Evolutionary conservation across 2,113 vertebrate species (phyloP), one percentile per base, ranked within the genome.

Genomic region (Lampris megalopsis): DNA sequence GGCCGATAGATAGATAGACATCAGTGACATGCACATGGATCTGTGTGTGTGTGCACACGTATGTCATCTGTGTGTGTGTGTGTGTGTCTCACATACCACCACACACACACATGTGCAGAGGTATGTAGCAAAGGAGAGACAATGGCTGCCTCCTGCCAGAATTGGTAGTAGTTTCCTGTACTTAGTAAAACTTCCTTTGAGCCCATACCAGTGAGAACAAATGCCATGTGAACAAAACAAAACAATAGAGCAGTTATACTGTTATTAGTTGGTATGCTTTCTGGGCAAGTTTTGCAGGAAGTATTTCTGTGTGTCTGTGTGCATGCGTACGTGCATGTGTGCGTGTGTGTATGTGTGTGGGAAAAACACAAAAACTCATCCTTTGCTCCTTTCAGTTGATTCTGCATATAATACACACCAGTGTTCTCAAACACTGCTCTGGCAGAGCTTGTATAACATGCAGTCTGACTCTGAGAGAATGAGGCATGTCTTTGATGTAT

Each of bases 101-200:
- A 24, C 24, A 24, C 24, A 24, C 24, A 24, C 24, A 24, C 24
- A 24, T 8, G 62, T 48, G 40, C 24, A 37, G 10, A 62, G 68
- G 50, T 70, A 52, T 63, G 63, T 57, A 11, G 45, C 38, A 2
- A 47, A 42, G 11, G 24, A 3, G 37, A 49, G 47, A 66, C 40
- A 71, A 71, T 69, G 56, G 54, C 5, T 3, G 53, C 43, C 13
- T 42, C 49, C 9, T 13, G 50, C 52, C 48, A 43, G 9, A 66
- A 57, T 9, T n/a, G 70, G 70, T 35, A 42, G 73, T 38, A 38
- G 41, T n/a, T 86, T 87, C 85, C 85, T 81, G 57, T 68, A 62
- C n/a, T 59, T 38, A 53, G 4, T 68, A 63, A 48, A 42, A 75
- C 78, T 85, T 87, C 87, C 81, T 82, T 37, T 68, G 68, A 75